Evolutionary conservation across 30 jellyfish, hydroid and myxozoan species (phyloP), one percentile per base, ranked within the genome.

Genomic region (Turritopsis rubra): DNA sequence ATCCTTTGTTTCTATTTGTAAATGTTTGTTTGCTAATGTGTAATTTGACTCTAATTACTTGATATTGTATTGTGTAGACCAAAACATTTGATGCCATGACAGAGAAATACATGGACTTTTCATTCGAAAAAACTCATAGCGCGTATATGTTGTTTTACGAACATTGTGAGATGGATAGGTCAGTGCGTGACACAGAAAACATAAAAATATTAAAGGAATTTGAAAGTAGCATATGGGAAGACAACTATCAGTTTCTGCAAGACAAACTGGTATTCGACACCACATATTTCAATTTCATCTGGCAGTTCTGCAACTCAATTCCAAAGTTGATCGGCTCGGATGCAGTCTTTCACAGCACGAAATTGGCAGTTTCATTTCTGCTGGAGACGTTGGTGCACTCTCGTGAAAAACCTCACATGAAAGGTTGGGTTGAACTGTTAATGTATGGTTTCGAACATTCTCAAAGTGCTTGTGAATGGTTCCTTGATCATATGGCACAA

Each of bases 91-190:
- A 91, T 84, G 96, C 98, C 28, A 94, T 91, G 53, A 91, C 98
- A 1, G 98, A 91, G 87, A 91, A 91, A 73, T 91, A 91, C 87
- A 91, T 87, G 98, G 98, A 91, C 70, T 92, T 91, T 28, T 91
- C 98, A 18, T 91, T 91, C 75, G 98, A 91, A 80, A 91, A 91
- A 75, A 91, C 98, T 1, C 98, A 91, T 89, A 91, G 98, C 65
- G 98, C 98, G 30, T 91, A 91, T 66, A 91, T 91, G 98, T 74
- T 91, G 85, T 91, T 91, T 75, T 91, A 91, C 70, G 98, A 91
- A 73, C 98, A 91, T 80, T 26, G 83, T 53, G 84, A 89, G 20
- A 84, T 88, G 91, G 85, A 85, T 1, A 87, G 75, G 66, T 89
- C 72, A 66, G 87, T 20, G 9, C 91, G 82, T 21, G 89, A 86